phyloP scores from a whole-genome alignment of 2,888 invertebrate genomes.

The Chrysolina americana region DNA sequence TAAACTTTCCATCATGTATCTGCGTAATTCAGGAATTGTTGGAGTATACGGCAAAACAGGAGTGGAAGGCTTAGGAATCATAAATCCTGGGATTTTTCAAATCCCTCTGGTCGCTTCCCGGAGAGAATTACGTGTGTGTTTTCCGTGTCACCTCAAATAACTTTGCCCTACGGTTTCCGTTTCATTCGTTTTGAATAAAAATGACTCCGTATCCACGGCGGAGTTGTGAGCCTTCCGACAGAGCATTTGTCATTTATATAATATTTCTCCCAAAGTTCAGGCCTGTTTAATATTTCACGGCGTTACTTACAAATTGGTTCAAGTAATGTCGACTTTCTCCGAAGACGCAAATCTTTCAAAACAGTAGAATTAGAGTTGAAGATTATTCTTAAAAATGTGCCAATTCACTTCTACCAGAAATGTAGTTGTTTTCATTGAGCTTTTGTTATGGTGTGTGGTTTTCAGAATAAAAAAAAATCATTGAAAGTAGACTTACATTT shows the following conservation, averaged over 20 bases:
- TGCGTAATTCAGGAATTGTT: constrained; percentile 33
- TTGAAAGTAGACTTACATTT: too few species aligned
- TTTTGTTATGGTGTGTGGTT: too few species aligned
- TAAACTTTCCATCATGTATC: constrained; percentile 1
- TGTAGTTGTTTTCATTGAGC: too few species aligned
- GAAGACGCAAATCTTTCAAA: too few species aligned
- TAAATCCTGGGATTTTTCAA: constrained; percentile 53
- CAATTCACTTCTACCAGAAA: too few species aligned
- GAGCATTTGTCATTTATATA: neutral
- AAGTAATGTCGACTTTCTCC: neutral
- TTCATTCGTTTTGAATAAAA: constrained; percentile 32
- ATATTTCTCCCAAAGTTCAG: neutral
- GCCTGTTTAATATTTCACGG: neutral
- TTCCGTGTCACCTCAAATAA: constrained; percentile 1
- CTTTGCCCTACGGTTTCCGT: constrained; percentile 17
- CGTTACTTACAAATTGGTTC: neutral
- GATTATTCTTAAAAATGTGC: too few species aligned
- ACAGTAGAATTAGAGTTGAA: too few species aligned
- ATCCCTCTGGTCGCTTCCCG: constrained; percentile 48
- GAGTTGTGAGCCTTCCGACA: neutral
- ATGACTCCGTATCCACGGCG: constrained; percentile 4
- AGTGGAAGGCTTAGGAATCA: constrained; percentile 48
- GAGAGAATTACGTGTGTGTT: constrained; percentile 27
- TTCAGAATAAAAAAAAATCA: too few species aligned
- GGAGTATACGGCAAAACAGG: constrained; percentile 33